Base-by-base conservation (phyloP, 2,888 invertebrate genomes). In the Hyposoter didymator region DNA sequence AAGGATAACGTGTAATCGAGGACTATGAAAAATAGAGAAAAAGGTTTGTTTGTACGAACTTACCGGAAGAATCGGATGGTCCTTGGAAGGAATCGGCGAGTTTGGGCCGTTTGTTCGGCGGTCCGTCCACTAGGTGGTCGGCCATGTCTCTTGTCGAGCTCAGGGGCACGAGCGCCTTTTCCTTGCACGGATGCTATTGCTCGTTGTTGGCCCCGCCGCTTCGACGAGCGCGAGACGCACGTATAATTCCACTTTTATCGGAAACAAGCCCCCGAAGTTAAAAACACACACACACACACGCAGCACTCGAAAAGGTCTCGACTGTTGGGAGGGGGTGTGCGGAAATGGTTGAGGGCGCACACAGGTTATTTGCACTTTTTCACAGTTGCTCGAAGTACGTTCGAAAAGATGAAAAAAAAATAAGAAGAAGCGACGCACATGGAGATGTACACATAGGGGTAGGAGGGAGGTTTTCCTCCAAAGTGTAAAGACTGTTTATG, bases 51-150 rank as follows among this genome's bases (percentile, higher is more conserved):
- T 12, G 28, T 14, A 7, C 1, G 10, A 28, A 95, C 96, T 96
- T 95, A 97, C 97, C 97, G 94, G 97, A 96, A 92, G 96, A 95
- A 94, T 97, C 97, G 91, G 97, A 96, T 92, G 97, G 96, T 94
- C 97, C 96, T 95, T 97, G 97, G 94, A 97, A 97, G 94, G 97
- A 96, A 95, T 97, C 96, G 94, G 95, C 95, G 95, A 98, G 97
- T 95, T 98, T 98, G 94, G 97, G 97, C 96, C 98, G 97, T 97
- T 99, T 98, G 94, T 97, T 98, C 95, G 98, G 98, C 96, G 98
- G 98, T 95, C 98, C 98, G 95, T 98, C 98, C 95, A 96, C 96
- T 94, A 97, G 96, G 95, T 97, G 97, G 96, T 98, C 98, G 95
- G 98, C 98, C 98, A 98, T 98, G 94, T 94, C 92, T 90, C 91